Conservation (phyloP, 2,888 invertebrate species). For the Meganola albula region DNA sequence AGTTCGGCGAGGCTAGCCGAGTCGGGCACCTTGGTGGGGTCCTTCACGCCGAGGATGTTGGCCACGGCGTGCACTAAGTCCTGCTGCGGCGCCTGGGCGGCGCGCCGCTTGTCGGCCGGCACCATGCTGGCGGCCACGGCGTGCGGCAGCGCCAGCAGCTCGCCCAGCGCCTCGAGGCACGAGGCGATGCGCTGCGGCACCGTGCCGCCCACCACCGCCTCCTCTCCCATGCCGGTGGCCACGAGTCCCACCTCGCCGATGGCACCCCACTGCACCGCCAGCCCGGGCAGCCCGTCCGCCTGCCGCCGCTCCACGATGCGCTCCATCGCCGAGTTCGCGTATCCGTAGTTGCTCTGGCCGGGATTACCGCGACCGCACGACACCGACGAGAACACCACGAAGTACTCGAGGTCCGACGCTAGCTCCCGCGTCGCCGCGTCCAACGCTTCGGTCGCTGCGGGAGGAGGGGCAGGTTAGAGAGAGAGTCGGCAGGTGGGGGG, state of each 20-base stretch:
- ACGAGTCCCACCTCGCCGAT: constrained; percentile 98
- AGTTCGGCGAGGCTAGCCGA: constrained; percentile 92
- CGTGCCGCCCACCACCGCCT: constrained; percentile 95
- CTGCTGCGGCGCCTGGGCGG: constrained; percentile 71
- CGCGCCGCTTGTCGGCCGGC: constrained; percentile 88
- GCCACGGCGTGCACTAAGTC: constrained; percentile 87
- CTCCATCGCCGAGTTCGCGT: constrained; percentile 98
- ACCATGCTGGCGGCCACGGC: constrained; percentile 90
- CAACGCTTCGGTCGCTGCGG: constrained; percentile 83
- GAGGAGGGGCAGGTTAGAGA: neutral
- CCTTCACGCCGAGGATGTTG: constrained; percentile 94
- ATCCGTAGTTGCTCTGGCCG: constrained; percentile 97
- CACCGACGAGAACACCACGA: constrained; percentile 97
- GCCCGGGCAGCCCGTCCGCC: constrained; percentile 88
- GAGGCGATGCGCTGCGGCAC: constrained; percentile 97
- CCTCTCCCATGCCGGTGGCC: constrained; percentile 91
- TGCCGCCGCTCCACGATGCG: constrained; percentile 92
- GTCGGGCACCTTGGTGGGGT: constrained; percentile 85
- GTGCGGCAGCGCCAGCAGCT: constrained; percentile 92
- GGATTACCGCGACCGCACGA: constrained; percentile 98
- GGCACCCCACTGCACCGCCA: constrained; percentile 99
- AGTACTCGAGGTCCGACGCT: constrained; percentile 91
- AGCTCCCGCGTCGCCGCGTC: constrained; percentile 87
- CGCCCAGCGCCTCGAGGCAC: constrained; percentile 91
- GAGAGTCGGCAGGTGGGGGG: neutral